phyloP scores from a whole-genome alignment of 2,797 vertebrate genomes.

The Amblyraja radiata region DNA sequence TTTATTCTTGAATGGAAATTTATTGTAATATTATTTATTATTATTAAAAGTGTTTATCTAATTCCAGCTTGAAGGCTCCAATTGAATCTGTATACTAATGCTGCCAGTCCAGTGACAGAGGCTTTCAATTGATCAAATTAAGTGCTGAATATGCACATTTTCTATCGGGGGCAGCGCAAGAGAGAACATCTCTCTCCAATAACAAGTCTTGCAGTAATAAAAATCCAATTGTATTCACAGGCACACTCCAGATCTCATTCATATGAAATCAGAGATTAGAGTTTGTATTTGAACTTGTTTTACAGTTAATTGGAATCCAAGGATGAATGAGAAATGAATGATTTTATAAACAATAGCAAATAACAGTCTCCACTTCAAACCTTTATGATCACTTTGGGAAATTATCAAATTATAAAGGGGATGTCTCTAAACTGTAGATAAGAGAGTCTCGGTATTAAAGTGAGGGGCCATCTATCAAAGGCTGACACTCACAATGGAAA shows the following conservation, averaged over 20 bases:
- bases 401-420: not conserved
- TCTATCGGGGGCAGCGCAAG: not conserved
- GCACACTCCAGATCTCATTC: not conserved
- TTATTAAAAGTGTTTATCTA: no score
- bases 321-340: not conserved
- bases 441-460: not conserved
- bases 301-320: not conserved
- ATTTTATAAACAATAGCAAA: not conserved
- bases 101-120: not conserved
- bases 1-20: no score
- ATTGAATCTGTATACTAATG: no score
- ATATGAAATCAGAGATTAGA: slow-evolving; percentile 15
- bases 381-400: not conserved
- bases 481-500: not conserved
- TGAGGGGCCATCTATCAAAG: not conserved
- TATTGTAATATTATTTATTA: no score
- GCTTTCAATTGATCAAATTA: not conserved
- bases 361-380: not conserved
- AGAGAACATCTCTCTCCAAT: not conserved
- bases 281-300: slow-evolving; percentile 31
- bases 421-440: not conserved
- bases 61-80: no score
- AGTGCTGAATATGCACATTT: not conserved
- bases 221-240: not conserved
- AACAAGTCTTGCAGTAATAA: not conserved